Base-by-base conservation (phyloP, 2,888 invertebrate species). In the Acronicta psi region DNA sequence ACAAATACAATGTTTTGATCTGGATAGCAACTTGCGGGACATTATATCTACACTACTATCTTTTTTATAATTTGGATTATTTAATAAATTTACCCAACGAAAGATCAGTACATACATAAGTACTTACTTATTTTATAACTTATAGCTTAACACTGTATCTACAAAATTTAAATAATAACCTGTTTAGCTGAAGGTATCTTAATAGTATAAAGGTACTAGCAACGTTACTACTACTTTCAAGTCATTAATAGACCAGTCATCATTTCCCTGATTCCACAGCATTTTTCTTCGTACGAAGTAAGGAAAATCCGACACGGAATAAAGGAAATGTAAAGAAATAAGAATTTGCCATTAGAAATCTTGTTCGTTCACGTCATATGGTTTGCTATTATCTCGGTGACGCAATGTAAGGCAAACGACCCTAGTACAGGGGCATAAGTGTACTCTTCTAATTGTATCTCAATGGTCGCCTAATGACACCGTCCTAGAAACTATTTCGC, bases 321-420 rank as follows among this genome's bases (percentile, higher is more conserved):
- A 37, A 17, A 8, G 29, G 31, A 59, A 65, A 53, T 34, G 2
- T 25, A n/a, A 34, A 11, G n/a, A 16, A 43, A 25, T 18, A 42
- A 31, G 2, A 43, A 37, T 17, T 16, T 25, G 10, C n/a, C 36
- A 53, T 59, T 54, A 66, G 25, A 40, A 54, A 54, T 46, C 50
- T 42, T 46, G 44, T 13, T 51, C 41, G 49, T 41, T 59, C 59
- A 65, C 40, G 44, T 65, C 47, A 49, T 14, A 18, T 45, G 23
- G 23, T 14, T 29, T 16, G 2, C 41, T 25, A 45, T 49, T 46
- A 54, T 47, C n/a, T n/a, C 18, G 11, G 9, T 7, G 51, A 20
- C 40, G 43, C 38, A 51, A 20, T 45, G 10, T 44, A n/a, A 64
- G 51, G 66, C 50, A 45, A 66, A 65, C n/a, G 49, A 50, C 41